These are phyloP conservation scores for Gandaritis pyraliata DNA, from an alignment of 2,888 invertebrate species.

Conservation along the genomic window DNA sequence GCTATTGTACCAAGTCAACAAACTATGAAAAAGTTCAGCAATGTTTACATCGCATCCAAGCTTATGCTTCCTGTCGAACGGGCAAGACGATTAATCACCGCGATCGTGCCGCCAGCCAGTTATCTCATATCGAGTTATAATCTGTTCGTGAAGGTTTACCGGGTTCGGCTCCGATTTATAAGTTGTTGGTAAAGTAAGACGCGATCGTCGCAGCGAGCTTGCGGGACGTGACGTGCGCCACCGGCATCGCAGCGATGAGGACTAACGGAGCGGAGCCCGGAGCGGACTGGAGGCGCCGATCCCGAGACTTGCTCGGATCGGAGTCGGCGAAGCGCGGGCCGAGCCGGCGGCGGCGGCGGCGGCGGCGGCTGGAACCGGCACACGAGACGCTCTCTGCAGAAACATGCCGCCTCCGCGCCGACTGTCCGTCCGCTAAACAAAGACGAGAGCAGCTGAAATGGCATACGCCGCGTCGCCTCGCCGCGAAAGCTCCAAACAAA, in stretches of 20 bases:
- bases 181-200: conserved; percentile 70
- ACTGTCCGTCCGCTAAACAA: conserved; percentile 57
- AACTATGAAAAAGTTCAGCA: conserved; percentile 71
- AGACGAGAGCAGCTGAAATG: conserved; percentile 57
- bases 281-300: neutral
- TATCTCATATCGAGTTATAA: conserved; percentile 77
- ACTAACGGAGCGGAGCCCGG: conserved; percentile 53
- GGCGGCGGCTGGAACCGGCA: conserved; percentile 57
- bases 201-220: conserved; percentile 70
- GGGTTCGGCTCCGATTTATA: conserved; percentile 68
- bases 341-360: conserved; percentile 25
- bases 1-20: conserved; percentile 62
- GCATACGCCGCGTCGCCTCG: conserved; percentile 50
- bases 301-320: conserved; percentile 45
- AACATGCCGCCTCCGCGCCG: conserved; percentile 25
- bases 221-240: conserved; percentile 66
- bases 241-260: conserved; percentile 73
- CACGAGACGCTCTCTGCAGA: conserved; percentile 45
- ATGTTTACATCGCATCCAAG: conserved; percentile 73
- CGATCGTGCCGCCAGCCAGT: conserved; percentile 62
- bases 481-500: conserved; percentile 64
- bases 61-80: conserved; percentile 66
- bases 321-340: conserved; percentile 30
- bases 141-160: conserved; percentile 74
- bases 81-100: conserved; percentile 72